Evolutionary conservation across 2,888 invertebrate genomes (phyloP).

Genomic region (Mesorhabditis sp.): DNA sequence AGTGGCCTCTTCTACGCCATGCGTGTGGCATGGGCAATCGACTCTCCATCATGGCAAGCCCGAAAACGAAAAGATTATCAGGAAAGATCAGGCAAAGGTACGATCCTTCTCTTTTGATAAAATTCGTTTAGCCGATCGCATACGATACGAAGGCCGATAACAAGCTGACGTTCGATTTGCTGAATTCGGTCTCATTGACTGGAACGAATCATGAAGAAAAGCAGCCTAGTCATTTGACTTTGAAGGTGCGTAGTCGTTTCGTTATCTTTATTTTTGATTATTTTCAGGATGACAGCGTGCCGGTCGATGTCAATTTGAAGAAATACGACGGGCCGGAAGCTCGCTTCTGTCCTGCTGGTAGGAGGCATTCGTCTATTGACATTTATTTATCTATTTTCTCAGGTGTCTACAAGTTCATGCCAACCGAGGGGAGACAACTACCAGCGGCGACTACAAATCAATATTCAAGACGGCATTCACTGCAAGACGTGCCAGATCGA

Average conservation of each 20-base stretch:
- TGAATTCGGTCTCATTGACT: conserved; percentile 91
- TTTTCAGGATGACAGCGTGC: conserved; percentile 71
- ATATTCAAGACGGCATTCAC: conserved; percentile 98
- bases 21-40: conserved; percentile 86
- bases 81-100: conserved; percentile 57
- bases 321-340: conserved; percentile 90
- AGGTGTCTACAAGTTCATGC: conserved; percentile 97
- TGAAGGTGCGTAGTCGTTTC: conserved; percentile 59
- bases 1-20: conserved; percentile 83
- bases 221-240: conserved; percentile 91
- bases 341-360: conserved; percentile 93
- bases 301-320: conserved; percentile 79
- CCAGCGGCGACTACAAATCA: conserved; percentile 86
- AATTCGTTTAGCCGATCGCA: conserved; percentile 70
- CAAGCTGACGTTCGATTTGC: conserved; percentile 85
- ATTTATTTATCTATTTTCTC: conserved; percentile 51
- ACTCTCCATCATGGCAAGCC: conserved; percentile 70
- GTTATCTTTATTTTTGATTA: neutral
- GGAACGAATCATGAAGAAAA: conserved; percentile 95
- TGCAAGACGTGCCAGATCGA: conserved; percentile 99
- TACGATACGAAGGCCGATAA: conserved; percentile 93
- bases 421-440: conserved; percentile 77
- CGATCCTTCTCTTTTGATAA: no score
- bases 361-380: neutral
- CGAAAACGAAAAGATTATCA: conserved; percentile 78